These are phyloP conservation scores for Andrena fulva DNA, from an alignment of 2,888 invertebrate genomes.

Conservation along the genomic window DNA sequence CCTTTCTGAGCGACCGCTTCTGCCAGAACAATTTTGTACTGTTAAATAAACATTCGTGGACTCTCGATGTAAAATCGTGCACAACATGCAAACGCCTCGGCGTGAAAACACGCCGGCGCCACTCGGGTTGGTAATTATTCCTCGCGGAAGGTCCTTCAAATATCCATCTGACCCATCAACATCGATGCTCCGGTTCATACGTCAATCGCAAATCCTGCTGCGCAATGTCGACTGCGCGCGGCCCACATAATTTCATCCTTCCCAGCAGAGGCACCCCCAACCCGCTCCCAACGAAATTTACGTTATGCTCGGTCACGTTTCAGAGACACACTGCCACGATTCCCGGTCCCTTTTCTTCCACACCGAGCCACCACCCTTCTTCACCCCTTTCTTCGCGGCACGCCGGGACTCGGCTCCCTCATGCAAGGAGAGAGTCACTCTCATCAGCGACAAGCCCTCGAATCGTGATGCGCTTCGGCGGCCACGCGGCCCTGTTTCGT, in stretches of 20 bases:
- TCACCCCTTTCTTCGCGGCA: slow-evolving; percentile 14
- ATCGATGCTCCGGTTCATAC: not conserved
- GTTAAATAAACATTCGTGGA: too few species aligned
- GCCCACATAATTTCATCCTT: slow-evolving; percentile 9
- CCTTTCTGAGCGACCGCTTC: too few species aligned
- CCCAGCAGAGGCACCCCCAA: not conserved
- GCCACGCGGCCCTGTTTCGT: slow-evolving; percentile 52
- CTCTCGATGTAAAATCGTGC: too few species aligned
- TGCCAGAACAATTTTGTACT: too few species aligned
- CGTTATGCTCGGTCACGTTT: slow-evolving; percentile 67
- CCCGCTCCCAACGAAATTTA: slow-evolving; percentile 36
- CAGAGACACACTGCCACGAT: slow-evolving; percentile 60
- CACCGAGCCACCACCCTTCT: not conserved
- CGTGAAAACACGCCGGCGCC: too few species aligned
- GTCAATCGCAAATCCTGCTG: not conserved
- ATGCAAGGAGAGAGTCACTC: slow-evolving; percentile 50
- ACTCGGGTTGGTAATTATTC: not conserved
- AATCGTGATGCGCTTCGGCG: slow-evolving; percentile 62
- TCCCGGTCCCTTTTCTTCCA: slow-evolving; percentile 24
- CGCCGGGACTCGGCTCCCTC: slow-evolving; percentile 22
- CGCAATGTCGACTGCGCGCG: not conserved
- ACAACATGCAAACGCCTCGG: too few species aligned
- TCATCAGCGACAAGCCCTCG: slow-evolving; percentile 62
- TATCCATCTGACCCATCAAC: not conserved
- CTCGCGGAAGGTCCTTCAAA: not conserved